Evolutionary conservation across 2,888 invertebrate species (phyloP).

Genomic region (Eupelmus urozonus): DNA sequence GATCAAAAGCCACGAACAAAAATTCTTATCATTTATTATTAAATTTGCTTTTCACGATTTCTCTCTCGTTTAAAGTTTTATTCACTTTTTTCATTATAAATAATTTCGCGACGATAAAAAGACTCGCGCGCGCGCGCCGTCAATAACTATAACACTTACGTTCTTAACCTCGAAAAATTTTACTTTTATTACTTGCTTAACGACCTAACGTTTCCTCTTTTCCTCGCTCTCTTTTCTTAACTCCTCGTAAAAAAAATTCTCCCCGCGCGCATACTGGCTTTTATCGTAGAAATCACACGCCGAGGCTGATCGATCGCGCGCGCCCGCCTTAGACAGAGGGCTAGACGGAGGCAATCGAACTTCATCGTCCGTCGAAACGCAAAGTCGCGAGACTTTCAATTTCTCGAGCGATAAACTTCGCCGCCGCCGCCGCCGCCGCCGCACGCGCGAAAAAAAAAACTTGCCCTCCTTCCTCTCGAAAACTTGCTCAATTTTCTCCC

Average conservation of each 20-base stretch:
- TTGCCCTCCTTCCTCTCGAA: constrained; percentile 4
- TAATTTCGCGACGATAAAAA: constrained; percentile 35
- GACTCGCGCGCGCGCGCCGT: constrained; percentile 36
- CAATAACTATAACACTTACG: constrained; percentile 54
- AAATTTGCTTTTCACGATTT: constrained; percentile 33
- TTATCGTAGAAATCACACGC: neutral
- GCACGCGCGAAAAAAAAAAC: constrained; percentile 27
- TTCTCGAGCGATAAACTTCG: constrained; percentile 42
- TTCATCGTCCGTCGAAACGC: constrained; percentile 28
- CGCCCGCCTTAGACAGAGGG: no score
- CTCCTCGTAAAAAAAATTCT: constrained; percentile 12
- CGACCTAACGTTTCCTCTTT: constrained; percentile 31
- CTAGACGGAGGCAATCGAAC: constrained; percentile 29
- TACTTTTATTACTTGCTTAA: constrained; percentile 38
- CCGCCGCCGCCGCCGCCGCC: neutral
- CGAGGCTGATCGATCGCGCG: neutral
- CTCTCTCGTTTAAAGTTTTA: neutral
- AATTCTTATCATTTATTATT: constrained; percentile 46
- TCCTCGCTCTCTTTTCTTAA: neutral
- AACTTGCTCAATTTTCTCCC: constrained; percentile 35
- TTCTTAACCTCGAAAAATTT: constrained; percentile 51
- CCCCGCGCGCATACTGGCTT: constrained; percentile 2
- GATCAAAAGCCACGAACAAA: constrained; percentile 69
- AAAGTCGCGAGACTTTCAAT: constrained; percentile 44
- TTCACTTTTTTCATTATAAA: constrained; percentile 39